Evolutionary conservation across 2,113 vertebrate genomes (phyloP).

Genomic region (Oncorhynchus clarkii): DNA sequence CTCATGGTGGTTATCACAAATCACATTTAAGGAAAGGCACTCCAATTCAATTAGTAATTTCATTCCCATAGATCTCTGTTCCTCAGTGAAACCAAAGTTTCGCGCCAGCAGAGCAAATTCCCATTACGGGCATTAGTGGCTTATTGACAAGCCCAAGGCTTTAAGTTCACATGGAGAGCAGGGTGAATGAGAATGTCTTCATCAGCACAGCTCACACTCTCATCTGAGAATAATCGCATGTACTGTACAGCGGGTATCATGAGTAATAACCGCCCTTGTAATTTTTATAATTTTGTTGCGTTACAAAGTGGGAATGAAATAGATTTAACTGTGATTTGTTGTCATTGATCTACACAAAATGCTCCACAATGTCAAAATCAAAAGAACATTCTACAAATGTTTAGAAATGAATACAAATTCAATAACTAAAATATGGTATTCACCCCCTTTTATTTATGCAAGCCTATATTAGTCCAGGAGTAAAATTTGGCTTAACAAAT

Average conservation of each 20-base stretch:
- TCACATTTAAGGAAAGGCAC: not conserved
- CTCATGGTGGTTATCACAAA: not conserved
- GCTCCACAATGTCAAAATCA: no score
- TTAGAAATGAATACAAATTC: no score
- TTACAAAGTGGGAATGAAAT: no score
- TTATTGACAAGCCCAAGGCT: conserved; percentile 18
- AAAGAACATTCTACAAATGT: no score
- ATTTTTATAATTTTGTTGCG: no score
- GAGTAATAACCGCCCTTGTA: not conserved
- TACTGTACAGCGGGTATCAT: not conserved
- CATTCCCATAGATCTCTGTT: not conserved
- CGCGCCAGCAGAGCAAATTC: conserved; percentile 6
- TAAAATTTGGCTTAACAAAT: no score
- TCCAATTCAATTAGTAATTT: not conserved
- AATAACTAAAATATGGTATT: no score
- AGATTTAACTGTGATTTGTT: no score
- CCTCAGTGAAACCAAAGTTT: not conserved
- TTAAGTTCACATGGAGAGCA: not conserved
- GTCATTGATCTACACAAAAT: no score
- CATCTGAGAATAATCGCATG: not conserved
- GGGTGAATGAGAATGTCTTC: conserved; percentile 8
- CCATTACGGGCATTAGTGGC: not conserved
- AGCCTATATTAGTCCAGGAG: no score
- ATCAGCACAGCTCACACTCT: conserved; percentile 2
- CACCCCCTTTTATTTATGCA: no score